Evolutionary conservation across 1,140 invertebrate species (phyloP), one percentile per base, ranked within the genome.

Genomic region (Euschistus heros): DNA sequence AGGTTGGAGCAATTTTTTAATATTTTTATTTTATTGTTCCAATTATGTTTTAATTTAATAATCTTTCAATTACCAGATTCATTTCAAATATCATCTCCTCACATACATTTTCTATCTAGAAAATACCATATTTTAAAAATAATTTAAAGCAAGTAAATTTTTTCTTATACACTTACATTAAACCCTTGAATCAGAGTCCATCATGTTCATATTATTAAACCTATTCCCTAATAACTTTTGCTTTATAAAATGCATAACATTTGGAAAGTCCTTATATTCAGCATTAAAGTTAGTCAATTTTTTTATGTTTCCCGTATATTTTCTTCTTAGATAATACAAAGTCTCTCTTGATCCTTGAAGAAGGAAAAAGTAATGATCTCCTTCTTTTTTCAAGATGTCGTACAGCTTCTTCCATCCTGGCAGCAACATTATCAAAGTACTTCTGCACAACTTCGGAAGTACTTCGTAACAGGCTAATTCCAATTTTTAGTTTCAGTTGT

Each of bases 391-490:
- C 65, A 18, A 70, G 42, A 24, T 63, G 65, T 65, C 66, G 66
- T 17, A 71, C 66, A 61, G 69, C 69, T 46, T 47, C 69, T 54
- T 80, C 78, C 69, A 80, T 75, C 67, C 74, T 74, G 67, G 76
- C 79, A 67, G 80, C 77, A 42, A 81, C 73, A 62, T 75, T 71
- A 42, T 76, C 76, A 5, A 81, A 68, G 67, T 80, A 81, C 65
- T 74, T 75, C 1, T 79, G 75, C 63, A 81, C 77, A 5, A 76
- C 76, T 63, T 79, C 77, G 50, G 79, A 77, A 0, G 80, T 79
- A 50, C 76, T 76, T 68, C 75, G 78, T 2, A 81, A 66, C 18
- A 81, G 68, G 8, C 75, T 76, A n/a, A 81, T 64, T 0, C 79
- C 79, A 10, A 81, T 64, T 66, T 75, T 71, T 13, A 81, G 69